A percentile compares a stretch with the other conserved stretches of the same genome.
phyloP scores from a whole-genome alignment of 1,140 invertebrate species.

The Streblospio benedicti region DNA sequence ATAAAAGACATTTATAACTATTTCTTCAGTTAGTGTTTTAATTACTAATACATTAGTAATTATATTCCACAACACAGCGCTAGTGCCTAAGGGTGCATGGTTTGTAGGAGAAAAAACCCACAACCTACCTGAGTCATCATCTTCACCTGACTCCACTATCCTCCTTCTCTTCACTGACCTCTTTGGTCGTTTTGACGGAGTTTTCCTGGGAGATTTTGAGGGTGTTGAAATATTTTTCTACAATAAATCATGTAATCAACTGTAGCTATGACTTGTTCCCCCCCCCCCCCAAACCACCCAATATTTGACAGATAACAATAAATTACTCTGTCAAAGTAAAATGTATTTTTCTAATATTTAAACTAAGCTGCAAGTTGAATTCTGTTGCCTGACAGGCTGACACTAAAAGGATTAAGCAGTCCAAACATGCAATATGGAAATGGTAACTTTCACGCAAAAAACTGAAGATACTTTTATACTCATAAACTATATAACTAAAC shows the following conservation, averaged over 20 bases:
- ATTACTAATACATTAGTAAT: too few relatives aligned
- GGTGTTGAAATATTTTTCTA: neutral
- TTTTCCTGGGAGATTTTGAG: neutral
- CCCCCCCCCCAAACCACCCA: too few relatives aligned
- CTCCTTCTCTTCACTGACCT: constrained; percentile 26
- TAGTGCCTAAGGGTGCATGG: neutral
- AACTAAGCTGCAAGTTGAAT: neutral
- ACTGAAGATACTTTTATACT: too few relatives aligned
- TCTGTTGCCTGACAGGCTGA: neutral
- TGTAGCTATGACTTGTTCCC: too few relatives aligned
- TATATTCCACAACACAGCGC: too few relatives aligned
- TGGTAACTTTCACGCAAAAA: too few relatives aligned
- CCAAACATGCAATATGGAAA: too few relatives aligned
- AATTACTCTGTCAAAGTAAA: neutral
- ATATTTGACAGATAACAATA: neutral
- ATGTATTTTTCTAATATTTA: neutral
- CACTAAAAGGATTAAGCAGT: too few relatives aligned
- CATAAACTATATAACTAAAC: too few relatives aligned
- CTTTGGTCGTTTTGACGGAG: neutral
- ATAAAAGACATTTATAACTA: neutral
- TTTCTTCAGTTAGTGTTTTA: neutral
- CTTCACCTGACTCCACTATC: constrained; percentile 19
- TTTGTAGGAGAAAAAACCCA: neutral
- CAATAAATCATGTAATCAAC: neutral
- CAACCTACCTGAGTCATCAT: constrained; percentile 31